These are phyloP conservation scores for Dryobota labecula DNA, from an alignment of 2,888 invertebrate species.

Conservation along the genomic window DNA sequence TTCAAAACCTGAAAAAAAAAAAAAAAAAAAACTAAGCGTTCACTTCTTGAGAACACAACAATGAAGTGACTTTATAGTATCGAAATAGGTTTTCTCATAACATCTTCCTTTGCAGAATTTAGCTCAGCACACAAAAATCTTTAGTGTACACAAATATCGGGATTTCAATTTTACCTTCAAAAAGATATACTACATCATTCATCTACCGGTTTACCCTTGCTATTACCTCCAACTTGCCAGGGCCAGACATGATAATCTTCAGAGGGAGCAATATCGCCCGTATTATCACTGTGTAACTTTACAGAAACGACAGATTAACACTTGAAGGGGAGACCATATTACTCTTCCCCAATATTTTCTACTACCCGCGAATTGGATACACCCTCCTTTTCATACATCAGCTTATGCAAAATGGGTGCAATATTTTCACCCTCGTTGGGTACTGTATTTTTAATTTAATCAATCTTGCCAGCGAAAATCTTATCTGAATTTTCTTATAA, in stretches of 20 bases:
- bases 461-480: slow-evolving; percentile 5
- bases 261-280: slow-evolving; percentile 77
- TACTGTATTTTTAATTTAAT: slow-evolving; percentile 34
- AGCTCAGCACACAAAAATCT: background rate
- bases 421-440: slow-evolving; percentile 22
- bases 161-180: slow-evolving; percentile 42
- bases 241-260: slow-evolving; percentile 80
- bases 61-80: background rate
- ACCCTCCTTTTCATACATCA: slow-evolving; percentile 27
- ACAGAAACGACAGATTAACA: slow-evolving; percentile 77
- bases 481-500: slow-evolving; percentile 1
- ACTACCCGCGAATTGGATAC: slow-evolving; percentile 29
- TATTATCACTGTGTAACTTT: slow-evolving; percentile 76
- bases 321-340: slow-evolving; percentile 74
- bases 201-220: slow-evolving; percentile 56
- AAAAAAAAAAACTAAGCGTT: too few species aligned
- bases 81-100: slow-evolving; percentile 1
- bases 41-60: background rate
- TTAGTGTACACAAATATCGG: background rate
- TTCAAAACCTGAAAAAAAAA: background rate
- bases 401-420: slow-evolving; percentile 34
- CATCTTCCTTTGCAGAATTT: slow-evolving; percentile 4
- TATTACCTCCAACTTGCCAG: slow-evolving; percentile 68
- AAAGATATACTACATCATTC: slow-evolving; percentile 31
- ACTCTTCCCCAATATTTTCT: slow-evolving; percentile 69